Evolutionary conservation across 2,797 vertebrate genomes (phyloP), one percentile per base, ranked within the genome.

Genomic region (Ceryle rudis): DNA sequence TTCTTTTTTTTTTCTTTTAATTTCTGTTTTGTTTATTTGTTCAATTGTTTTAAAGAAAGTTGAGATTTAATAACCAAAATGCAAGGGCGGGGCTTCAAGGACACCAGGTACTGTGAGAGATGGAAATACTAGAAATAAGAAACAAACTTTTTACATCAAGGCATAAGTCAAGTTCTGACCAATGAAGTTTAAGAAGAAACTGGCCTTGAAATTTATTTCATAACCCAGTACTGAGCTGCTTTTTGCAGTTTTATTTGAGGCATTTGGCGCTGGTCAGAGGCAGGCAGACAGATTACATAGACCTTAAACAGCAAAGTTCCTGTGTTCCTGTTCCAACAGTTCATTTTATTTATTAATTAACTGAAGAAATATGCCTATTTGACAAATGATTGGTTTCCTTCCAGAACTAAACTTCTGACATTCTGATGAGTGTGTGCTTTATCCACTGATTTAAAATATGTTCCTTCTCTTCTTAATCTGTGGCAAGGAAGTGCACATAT

Each of bases 341-440:
- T 90, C 49, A 26, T 20, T 87, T 75, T 52, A 47, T 83, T 81
- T 93, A 61, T 87, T 84, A 79, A 90, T 90, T 79, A 80, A 65
- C 52, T 8, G 11, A 89, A 95, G 26, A 90, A 94, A 81, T 61
- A 73, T 11, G 28, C 11, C 29, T 8, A 71, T 92, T 92, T 91
- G 69, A 89, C 81, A 93, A 94, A 80, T 74, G 41, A 5, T 72
- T 77, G n/a, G 21, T 85, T 82, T 85, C 14, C 49, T 82, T 91
- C 72, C 78, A 90, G 49, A 67, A 9, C 26, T 49, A 71, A 94
- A 86, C 44, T 87, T 58, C 60, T 93, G 75, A 39, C 28, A 65
- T 61, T 82, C 26, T 81, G 49, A 41, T 2, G 11, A 87, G 25
- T 20, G 77, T 82, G 6, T 67, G 55, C 17, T 78, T 94, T 89